Conservation (phyloP, 2,888 invertebrate species). For the Troilus luridus region DNA sequence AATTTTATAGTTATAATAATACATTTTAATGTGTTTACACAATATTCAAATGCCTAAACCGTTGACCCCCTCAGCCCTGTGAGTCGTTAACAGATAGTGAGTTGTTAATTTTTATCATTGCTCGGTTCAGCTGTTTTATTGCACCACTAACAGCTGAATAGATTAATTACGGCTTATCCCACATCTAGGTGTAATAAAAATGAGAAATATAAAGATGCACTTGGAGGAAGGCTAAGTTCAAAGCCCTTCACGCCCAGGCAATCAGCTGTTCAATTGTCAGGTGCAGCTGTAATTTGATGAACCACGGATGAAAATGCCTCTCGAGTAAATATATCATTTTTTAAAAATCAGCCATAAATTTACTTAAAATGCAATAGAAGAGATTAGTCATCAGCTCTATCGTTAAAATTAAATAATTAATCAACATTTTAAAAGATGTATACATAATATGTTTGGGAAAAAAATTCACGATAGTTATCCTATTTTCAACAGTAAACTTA, state of each 20-base stretch:
- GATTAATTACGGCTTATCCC: background rate
- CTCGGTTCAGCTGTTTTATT: slow-evolving; percentile 9
- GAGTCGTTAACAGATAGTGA: background rate
- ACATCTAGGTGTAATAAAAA: background rate
- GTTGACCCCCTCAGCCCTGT: background rate
- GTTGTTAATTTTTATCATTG: background rate
- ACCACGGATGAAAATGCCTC: background rate
- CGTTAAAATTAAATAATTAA: too few relatives aligned
- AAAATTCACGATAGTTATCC: too few relatives aligned
- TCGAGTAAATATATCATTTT: too few relatives aligned
- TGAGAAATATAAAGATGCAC: slow-evolving; percentile 6
- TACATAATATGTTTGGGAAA: too few relatives aligned
- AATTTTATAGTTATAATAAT: too few relatives aligned
- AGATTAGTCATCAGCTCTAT: too few relatives aligned
- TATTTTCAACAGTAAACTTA: too few relatives aligned
- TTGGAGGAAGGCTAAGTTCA: background rate
- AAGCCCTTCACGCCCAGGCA: slow-evolving; percentile 4
- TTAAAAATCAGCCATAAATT: too few relatives aligned
- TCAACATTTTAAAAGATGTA: too few relatives aligned
- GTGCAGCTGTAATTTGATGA: background rate
- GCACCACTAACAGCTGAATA: background rate
- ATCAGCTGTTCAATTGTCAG: background rate
- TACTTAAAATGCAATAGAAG: too few relatives aligned
- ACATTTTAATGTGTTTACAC: background rate
- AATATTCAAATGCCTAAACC: background rate